Evolutionary conservation across 2,888 invertebrate species (phyloP).

Genomic region (Calameuta pallipes): DNA sequence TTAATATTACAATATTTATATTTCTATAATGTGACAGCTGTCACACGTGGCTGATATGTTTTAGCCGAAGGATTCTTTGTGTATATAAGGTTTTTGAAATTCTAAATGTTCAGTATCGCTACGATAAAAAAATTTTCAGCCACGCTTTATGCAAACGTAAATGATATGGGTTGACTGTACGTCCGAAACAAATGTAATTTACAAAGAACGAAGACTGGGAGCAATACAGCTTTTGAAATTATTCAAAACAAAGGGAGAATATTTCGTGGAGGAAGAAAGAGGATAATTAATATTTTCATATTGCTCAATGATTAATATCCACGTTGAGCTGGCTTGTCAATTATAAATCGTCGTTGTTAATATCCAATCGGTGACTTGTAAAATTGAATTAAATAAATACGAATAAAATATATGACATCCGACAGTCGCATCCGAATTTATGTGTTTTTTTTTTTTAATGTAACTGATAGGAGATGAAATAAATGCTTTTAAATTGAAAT

Average conservation of each 20-base stretch:
- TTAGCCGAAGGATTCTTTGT: too few species aligned
- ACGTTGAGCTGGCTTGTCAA: not conserved
- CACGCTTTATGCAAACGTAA: not conserved
- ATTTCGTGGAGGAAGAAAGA: not conserved
- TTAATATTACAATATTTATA: not conserved
- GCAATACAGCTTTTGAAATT: too few species aligned
- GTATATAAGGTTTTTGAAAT: not conserved
- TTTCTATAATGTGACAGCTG: too few species aligned
- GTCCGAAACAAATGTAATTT: not conserved
- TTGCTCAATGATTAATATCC: not conserved
- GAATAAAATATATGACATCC: not conserved
- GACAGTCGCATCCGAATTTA: not conserved
- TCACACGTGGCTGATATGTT: too few species aligned
- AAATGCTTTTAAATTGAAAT: constrained; percentile 46
- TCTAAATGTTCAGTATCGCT: not conserved
- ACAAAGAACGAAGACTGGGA: not conserved
- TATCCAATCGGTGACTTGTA: too few species aligned
- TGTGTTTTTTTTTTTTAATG: not conserved
- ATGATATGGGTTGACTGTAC: not conserved
- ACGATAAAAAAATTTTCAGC: not conserved
- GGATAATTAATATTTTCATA: not conserved
- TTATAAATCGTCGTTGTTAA: not conserved
- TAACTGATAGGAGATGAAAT: constrained; percentile 14
- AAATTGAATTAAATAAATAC: not conserved
- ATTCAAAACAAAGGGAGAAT: too few species aligned